Evolutionary conservation across 2,797 vertebrate genomes (phyloP).

Genomic region (Uromys caudimaculatus): DNA sequence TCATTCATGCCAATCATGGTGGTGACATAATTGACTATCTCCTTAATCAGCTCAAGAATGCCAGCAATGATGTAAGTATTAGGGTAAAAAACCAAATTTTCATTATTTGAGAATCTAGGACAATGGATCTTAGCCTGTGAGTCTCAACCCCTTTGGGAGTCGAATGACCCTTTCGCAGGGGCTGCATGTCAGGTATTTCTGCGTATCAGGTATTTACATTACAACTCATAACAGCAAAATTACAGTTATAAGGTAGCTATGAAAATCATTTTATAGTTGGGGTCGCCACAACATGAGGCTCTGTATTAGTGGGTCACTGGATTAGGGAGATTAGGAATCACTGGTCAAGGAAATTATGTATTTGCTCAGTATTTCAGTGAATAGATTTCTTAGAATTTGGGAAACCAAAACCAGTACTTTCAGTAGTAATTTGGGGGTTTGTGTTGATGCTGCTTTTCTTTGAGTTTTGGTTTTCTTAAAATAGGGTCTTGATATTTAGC

Average conservation of each 20-base stretch:
- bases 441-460: neutral
- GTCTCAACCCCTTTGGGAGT: neutral
- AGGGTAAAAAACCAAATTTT: neutral
- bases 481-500: neutral
- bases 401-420: slow-evolving; percentile 18
- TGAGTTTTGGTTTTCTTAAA: neutral
- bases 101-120: slow-evolving; percentile 21
- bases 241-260: neutral
- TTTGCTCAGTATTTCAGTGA: slow-evolving; percentile 39
- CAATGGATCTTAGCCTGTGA: neutral
- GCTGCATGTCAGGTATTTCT: no score
- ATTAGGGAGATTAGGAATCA: neutral
- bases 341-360: neutral
- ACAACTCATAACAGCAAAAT: neutral
- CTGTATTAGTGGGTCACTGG: neutral
- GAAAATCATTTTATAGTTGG: neutral
- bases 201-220: neutral
- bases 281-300: neutral
- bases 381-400: slow-evolving; percentile 29
- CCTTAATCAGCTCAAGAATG: slow-evolving; percentile 98
- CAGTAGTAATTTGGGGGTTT: neutral
- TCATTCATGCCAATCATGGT: slow-evolving; percentile 99
- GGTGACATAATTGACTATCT: slow-evolving; percentile 99
- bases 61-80: slow-evolving; percentile 96
- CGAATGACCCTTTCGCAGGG: neutral